Percentiles rank a stretch among this genome's conserved stretches.
Conservation (phyloP, 2,113 vertebrate species). For the Caloenas nicobarica region DNA sequence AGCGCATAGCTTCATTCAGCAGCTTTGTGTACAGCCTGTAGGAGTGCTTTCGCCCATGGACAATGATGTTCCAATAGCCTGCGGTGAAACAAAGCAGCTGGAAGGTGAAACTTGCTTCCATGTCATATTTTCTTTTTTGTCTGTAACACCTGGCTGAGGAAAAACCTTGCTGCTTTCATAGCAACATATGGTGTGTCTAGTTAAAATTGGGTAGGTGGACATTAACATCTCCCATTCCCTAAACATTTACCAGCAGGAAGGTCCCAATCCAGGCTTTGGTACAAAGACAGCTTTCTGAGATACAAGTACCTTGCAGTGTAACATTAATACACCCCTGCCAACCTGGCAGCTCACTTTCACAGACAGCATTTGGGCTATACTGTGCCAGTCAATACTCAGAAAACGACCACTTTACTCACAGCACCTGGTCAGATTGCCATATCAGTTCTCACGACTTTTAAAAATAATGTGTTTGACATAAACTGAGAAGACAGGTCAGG, state of each 20-base stretch:
- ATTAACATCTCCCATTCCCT: neutral
- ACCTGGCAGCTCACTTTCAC: neutral
- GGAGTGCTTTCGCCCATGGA: slow-evolving; percentile 89
- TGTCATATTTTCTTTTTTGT: neutral
- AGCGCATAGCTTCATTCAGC: slow-evolving; percentile 90
- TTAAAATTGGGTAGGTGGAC: neutral
- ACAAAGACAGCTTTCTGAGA: neutral
- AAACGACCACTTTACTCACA: neutral
- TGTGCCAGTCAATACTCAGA: neutral
- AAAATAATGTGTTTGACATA: neutral
- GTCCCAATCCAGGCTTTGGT: neutral
- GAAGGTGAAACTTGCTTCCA: neutral
- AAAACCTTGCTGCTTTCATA: neutral
- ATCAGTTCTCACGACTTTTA: neutral
- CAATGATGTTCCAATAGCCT: slow-evolving; percentile 93
- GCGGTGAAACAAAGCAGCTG: neutral
- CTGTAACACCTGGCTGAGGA: neutral
- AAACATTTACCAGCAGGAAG: neutral
- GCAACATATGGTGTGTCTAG: neutral
- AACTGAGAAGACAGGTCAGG: neutral
- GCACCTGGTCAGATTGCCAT: neutral
- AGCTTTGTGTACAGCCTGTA: slow-evolving; percentile 89
- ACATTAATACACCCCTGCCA: neutral
- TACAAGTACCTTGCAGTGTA: neutral
- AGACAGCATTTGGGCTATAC: neutral